phyloP scores from a whole-genome alignment of 2,888 invertebrate species.

The Parthenolecanium corni region DNA sequence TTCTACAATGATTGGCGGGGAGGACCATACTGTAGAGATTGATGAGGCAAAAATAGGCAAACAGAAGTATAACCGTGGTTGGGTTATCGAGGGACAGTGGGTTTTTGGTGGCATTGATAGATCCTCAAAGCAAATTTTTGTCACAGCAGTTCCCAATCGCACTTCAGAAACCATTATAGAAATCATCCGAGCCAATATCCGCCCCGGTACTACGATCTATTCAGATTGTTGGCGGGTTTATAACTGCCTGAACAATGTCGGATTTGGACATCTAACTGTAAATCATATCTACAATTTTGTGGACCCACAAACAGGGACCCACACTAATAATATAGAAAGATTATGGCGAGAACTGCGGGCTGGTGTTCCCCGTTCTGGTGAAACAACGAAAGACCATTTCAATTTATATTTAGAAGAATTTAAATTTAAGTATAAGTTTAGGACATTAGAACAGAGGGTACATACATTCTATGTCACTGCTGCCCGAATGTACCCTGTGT shows the following conservation, averaged over 20 bases:
- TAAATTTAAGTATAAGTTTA: too few relatives aligned
- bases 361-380: neutral
- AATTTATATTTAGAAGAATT: neutral
- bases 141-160: neutral
- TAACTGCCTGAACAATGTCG: neutral
- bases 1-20: too few relatives aligned
- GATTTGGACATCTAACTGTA: neutral
- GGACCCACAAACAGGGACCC: neutral
- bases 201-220: neutral
- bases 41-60: neutral
- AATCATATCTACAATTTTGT: neutral
- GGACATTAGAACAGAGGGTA: too few relatives aligned
- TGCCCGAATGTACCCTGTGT: too few relatives aligned
- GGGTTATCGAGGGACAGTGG: neutral
- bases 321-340: neutral
- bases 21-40: too few relatives aligned
- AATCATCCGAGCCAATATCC: neutral
- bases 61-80: neutral
- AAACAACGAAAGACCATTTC: neutral
- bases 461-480: too few relatives aligned
- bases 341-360: neutral
- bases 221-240: neutral
- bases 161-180: neutral
- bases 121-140: neutral
- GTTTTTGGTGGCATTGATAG: neutral